Evolutionary conservation across 2,888 invertebrate genomes (phyloP), one percentile per base, ranked within the genome.

Genomic region (Zygaena filipendulae): DNA sequence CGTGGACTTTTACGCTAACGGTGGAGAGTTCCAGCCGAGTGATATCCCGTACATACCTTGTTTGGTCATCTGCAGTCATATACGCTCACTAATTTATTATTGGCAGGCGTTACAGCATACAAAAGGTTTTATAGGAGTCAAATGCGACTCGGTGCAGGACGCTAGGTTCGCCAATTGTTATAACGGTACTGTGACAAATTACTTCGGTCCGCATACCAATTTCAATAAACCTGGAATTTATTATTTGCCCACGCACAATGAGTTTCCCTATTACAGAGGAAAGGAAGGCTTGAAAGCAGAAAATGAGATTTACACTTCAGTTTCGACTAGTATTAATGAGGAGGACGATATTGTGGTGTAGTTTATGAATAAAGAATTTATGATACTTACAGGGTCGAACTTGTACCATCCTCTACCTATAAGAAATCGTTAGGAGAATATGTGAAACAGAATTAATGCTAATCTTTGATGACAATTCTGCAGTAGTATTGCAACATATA

Each of bases 101-200:
- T 77, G 77, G 77, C 59, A 62, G 18, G 70, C 75, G 0, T 11
- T 79, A 0, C 67, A 74, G n/a, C 56, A 77, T 19, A 71, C 77
- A 0, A 71, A 62, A 27, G 67, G 66, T 30, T 79, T 79, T 20
- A 64, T 77, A 1, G 69, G 45, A 0, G 30, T 70, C 0, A 49
- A 62, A 36, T 79, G 79, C 16, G 46, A 68, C 11, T 55, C 61
- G 0, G 52, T 77, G 0, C 72, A 77, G 37, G 64, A 68, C 2
- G 79, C 79, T 0, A 49, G 77, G 7, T 52, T 60, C 2, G 63
- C 72, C 0, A 58, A 59, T 2, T 79, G 79, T 28, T 74, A 48
- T 5, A 68, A 72, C 21, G 63, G 50, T 27, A 47, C 62, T 0
- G 47, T 40, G 1, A 53, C 49, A 0, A 77, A 77, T 39, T 68